These are phyloP conservation scores for Pogonognathellus flavescens DNA, from an alignment of 1,140 invertebrate genomes.

Conservation along the genomic window DNA sequence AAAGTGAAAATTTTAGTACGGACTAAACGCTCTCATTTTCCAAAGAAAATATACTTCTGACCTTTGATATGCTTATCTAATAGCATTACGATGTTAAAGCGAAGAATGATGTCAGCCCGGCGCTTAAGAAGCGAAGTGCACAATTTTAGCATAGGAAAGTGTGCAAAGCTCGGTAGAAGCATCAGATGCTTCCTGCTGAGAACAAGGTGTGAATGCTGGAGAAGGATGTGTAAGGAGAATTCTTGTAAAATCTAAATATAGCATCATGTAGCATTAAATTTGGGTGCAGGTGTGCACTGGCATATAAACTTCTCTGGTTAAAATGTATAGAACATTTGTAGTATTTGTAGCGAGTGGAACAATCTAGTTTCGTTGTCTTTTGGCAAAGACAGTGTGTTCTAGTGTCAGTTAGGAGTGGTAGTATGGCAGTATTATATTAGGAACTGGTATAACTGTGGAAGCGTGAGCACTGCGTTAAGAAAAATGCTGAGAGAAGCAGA, in stretches of 20 bases:
- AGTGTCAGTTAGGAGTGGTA: too few species aligned
- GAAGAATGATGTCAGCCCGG: conserved; percentile 5
- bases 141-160: neutral
- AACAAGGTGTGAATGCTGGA: conserved; percentile 10
- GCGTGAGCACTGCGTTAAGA: conserved; percentile 37
- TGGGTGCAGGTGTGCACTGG: conserved; percentile 42
- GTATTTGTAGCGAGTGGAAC: neutral
- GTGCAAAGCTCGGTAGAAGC: neutral
- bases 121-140: too few species aligned
- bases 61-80: conserved; percentile 16
- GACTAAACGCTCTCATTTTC: neutral
- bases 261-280: conserved; percentile 39
- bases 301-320: conserved; percentile 14
- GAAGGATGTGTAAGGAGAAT: neutral
- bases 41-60: conserved; percentile 1
- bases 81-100: conserved; percentile 5
- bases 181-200: neutral
- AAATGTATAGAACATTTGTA: conserved; percentile 11
- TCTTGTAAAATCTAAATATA: conserved; percentile 45
- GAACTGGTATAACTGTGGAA: neutral
- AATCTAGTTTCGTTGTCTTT: conserved; percentile 44
- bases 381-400: conserved; percentile 22
- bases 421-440: too few species aligned
- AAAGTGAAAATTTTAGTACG: neutral
- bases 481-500: conserved; percentile 48